phyloP scores from a whole-genome alignment of 1,140 invertebrate species.

The Lucilia cuprina region DNA sequence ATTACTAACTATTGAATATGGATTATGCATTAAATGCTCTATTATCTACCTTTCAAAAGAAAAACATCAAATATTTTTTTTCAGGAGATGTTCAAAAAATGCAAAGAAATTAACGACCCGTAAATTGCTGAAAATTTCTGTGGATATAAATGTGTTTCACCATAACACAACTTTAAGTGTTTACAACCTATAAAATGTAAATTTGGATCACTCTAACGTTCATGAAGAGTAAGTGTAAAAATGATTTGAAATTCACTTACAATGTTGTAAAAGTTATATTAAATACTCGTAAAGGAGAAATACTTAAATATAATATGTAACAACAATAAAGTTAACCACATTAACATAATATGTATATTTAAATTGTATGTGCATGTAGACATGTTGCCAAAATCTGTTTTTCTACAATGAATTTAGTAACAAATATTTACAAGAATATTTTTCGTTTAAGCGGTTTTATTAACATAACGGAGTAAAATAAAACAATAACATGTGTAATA shows the following conservation, averaged over 20 bases:
- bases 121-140: too few relatives aligned
- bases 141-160: too few relatives aligned
- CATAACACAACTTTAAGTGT: too few relatives aligned
- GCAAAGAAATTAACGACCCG: too few relatives aligned
- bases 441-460: slow-evolving; percentile 12
- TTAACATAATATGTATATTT: not conserved
- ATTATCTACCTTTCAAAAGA: too few relatives aligned
- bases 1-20: too few relatives aligned
- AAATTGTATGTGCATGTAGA: not conserved
- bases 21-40: too few relatives aligned
- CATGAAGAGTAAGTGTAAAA: not conserved
- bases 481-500: too few relatives aligned
- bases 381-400: not conserved
- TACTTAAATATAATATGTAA: not conserved
- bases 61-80: too few relatives aligned
- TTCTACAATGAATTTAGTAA: not conserved
- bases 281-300: not conserved
- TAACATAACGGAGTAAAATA: not conserved
- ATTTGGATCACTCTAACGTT: not conserved
- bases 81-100: too few relatives aligned
- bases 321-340: not conserved
- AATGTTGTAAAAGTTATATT: slow-evolving; percentile 18
- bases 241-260: slow-evolving; percentile 26
- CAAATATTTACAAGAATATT: not conserved
- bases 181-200: too few relatives aligned